Conservation (phyloP, 2,797 vertebrate species). For the Melanogrammus aeglefinus region DNA sequence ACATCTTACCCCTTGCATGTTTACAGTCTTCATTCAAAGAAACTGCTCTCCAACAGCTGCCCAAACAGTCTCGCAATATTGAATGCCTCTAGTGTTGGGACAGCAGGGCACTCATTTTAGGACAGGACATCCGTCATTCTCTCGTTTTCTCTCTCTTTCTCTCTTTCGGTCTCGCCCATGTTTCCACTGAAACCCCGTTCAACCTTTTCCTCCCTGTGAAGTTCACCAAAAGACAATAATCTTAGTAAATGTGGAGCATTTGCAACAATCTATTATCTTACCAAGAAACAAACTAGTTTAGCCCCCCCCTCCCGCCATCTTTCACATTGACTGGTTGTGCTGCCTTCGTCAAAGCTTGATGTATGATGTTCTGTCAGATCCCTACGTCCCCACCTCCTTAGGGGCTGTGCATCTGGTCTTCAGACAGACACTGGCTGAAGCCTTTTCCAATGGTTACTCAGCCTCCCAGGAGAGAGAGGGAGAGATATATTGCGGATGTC, state of each 20-base stretch:
- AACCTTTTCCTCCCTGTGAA: conserved; percentile 43
- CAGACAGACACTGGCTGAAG: conserved; percentile 63
- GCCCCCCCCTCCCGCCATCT: conserved; percentile 47
- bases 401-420: conserved; percentile 77
- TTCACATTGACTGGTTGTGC: conserved; percentile 18
- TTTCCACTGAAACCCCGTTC: conserved; percentile 58
- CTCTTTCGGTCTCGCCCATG: conserved; percentile 60
- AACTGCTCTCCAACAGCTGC: conserved; percentile 69
- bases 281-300: conserved; percentile 41
- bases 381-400: conserved; percentile 68
- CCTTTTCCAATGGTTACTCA: conserved; percentile 79
- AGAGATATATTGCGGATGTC: conserved; percentile 58
- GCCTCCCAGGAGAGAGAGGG: conserved; percentile 59
- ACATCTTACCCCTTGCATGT: conserved; percentile 46
- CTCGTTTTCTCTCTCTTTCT: conserved; percentile 48
- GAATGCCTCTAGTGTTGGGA: conserved; percentile 70
- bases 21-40: conserved; percentile 69
- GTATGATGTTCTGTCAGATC: conserved; percentile 68
- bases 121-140: conserved; percentile 65
- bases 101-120: conserved; percentile 61
- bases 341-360: conserved; percentile 63
- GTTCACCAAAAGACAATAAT: conserved; percentile 41
- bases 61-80: conserved; percentile 65
- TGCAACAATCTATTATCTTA: conserved; percentile 40
- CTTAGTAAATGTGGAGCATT: conserved; percentile 31